Evolutionary conservation across 1,140 invertebrate species (phyloP).

Genomic region (Zaprionus davidi): DNA sequence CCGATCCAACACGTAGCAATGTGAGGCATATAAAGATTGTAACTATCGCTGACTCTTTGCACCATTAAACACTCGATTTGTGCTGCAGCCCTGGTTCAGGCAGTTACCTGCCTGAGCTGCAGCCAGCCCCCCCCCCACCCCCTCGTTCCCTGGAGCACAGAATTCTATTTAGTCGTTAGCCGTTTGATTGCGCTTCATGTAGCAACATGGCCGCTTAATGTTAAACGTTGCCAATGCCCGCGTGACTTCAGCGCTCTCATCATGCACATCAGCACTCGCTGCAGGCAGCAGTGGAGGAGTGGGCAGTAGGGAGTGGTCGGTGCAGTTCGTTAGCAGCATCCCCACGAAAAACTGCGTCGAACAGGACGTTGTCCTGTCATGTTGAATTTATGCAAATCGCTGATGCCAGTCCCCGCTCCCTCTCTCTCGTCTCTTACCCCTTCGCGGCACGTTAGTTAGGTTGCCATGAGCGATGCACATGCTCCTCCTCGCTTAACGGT

Average conservation of each 20-base stretch:
- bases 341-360: conserved; percentile 66
- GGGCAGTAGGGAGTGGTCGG: conserved; percentile 24
- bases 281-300: background rate
- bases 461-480: conserved; percentile 45
- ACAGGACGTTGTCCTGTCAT: conserved; percentile 55
- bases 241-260: conserved; percentile 65
- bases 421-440: background rate
- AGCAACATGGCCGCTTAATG: conserved; percentile 76
- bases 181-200: conserved; percentile 75
- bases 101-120: background rate
- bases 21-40: too few relatives aligned
- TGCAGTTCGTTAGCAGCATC: conserved; percentile 72
- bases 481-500: conserved; percentile 68
- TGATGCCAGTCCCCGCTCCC: conserved; percentile 22
- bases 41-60: background rate
- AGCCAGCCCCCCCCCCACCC: background rate
- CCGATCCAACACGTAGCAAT: too few relatives aligned
- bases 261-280: conserved; percentile 39
- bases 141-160: conserved; percentile 24
- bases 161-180: conserved; percentile 79
- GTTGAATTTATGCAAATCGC: conserved; percentile 79
- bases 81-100: conserved; percentile 13
- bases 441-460: conserved; percentile 12
- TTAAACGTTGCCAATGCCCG: conserved; percentile 75
- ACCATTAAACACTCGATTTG: background rate